These are phyloP conservation scores for Phycodurus eques DNA, from an alignment of 2,113 vertebrate species.

Conservation along the genomic window DNA sequence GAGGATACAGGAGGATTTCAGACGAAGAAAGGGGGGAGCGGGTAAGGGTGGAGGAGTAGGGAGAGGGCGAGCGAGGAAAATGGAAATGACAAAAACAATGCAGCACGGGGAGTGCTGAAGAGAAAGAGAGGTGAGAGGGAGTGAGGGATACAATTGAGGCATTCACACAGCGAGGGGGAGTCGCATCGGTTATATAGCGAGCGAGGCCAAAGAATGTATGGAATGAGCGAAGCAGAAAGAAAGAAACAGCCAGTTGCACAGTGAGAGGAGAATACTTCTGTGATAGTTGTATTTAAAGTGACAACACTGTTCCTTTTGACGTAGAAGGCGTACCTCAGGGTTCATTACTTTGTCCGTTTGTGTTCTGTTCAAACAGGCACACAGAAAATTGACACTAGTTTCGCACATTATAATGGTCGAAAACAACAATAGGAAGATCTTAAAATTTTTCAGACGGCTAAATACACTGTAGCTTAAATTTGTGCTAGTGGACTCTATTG, in stretches of 20 bases:
- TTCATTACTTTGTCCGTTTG: conserved; percentile 1
- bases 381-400: background rate
- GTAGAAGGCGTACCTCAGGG: conserved; percentile 15
- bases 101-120: conserved; percentile 26
- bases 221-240: conserved; percentile 41
- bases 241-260: conserved; percentile 32
- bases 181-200: conserved; percentile 42
- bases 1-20: conserved; percentile 15
- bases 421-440: too few relatives aligned
- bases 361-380: conserved; percentile 3
- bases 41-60: background rate
- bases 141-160: conserved; percentile 37
- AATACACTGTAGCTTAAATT: too few relatives aligned
- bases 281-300: conserved; percentile 15
- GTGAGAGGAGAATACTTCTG: conserved; percentile 37
- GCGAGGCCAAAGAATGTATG: conserved; percentile 53
- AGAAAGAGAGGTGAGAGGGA: conserved; percentile 46
- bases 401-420: too few relatives aligned
- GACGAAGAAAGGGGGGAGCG: background rate
- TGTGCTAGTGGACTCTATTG: too few relatives aligned
- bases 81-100: conserved; percentile 39
- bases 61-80: conserved; percentile 30
- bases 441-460: too few relatives aligned
- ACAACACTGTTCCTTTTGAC: background rate
- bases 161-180: conserved; percentile 38